Base-by-base conservation (phyloP, 2,113 vertebrate genomes). In the Hemiscyllium ocellatum region DNA sequence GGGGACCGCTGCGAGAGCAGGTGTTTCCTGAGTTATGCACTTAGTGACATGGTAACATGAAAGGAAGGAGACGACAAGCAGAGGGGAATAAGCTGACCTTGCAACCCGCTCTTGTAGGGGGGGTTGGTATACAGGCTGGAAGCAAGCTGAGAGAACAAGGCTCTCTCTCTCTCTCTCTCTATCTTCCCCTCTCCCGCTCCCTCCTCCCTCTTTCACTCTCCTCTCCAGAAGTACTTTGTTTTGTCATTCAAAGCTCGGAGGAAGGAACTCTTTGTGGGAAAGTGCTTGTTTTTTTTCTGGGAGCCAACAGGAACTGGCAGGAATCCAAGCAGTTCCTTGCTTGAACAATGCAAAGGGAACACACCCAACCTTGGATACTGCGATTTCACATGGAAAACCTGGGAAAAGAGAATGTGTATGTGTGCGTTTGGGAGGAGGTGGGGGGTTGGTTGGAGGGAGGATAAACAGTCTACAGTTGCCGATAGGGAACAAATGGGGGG, bases 201-300 rank as follows among this genome's bases (percentile, higher is more conserved):
- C 47, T 52, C 56, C 56, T 61, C 56, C 56, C 56, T 61, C 56
- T 61, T 61, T 61, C 56, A 61, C 56, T 61, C 56, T 61, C 56
- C 56, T 61, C 56, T 61, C 56, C 56, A 61, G 33, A 66, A 93
- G 33, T n/a, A 66, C 61, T 93, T 93, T 93, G 89, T 93, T 61
- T 93, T 93, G 89, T 66, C 89, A 93, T 66, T 93, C 61, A 37
- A 65, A 68, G 61, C 89, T 93, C 33, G 7, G 89, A 93, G 89
- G 89, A 93, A 93, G 89, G 89, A 93, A 93, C 89, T 37, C 61
- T 93, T 93, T 66, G 89, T 93, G 89, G 89, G 89, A 93, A 93
- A 93, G 89, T 68, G 89, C 65, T 93, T 93, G 89, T 93, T 93
- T 93, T 91, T 93, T 93, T 61, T 61, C 56, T 93, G 89, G 89